These are phyloP conservation scores for Albula goreensis DNA, from an alignment of 2,113 vertebrate genomes.

Conservation along the genomic window DNA sequence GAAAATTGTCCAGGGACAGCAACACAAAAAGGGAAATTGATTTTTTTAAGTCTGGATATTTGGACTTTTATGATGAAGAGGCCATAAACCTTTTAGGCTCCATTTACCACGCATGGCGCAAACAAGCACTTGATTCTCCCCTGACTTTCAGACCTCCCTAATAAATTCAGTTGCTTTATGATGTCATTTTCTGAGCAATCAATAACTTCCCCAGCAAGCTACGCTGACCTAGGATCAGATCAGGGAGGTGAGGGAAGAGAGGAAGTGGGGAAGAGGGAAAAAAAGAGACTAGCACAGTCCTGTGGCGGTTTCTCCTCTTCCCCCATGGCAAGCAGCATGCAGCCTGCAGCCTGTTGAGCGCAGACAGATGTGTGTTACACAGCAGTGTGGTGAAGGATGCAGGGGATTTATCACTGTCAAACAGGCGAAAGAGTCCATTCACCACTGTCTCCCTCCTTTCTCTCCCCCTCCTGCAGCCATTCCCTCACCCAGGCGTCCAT, in stretches of 20 bases:
- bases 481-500: neutral
- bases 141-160: neutral
- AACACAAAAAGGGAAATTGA: conserved; percentile 20
- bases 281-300: too few species aligned
- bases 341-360: neutral
- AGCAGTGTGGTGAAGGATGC: neutral
- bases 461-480: neutral
- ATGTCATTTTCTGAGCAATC: conserved; percentile 2
- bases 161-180: conserved; percentile 27
- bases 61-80: conserved; percentile 15
- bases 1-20: neutral
- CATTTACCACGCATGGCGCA: neutral
- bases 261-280: neutral
- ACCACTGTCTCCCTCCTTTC: neutral
- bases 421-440: neutral
- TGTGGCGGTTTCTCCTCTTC: neutral
- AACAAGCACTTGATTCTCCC: neutral
- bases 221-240: neutral
- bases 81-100: neutral
- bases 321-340: neutral
- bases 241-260: neutral
- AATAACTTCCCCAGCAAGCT: neutral
- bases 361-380: neutral
- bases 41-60: conserved; percentile 19
- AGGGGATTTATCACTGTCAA: neutral